Evolutionary conservation across 2,797 vertebrate species (phyloP).

Genomic region (Mus caroli): DNA sequence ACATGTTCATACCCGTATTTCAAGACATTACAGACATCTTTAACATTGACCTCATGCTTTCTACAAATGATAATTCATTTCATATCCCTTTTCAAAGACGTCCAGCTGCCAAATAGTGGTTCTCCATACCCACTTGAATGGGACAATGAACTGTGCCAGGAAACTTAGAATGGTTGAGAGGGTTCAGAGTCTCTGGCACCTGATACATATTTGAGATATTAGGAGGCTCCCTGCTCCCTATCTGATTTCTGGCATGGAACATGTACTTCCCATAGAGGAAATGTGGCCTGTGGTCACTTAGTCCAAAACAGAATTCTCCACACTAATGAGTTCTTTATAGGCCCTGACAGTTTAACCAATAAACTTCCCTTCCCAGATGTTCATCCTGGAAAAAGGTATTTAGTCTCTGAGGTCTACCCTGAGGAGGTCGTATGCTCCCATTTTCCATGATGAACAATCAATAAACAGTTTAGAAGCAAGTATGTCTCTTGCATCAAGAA

Average conservation of each 20-base stretch:
- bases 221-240: not conserved
- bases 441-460: not conserved
- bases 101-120: not conserved
- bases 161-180: not conserved
- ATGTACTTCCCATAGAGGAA: not conserved
- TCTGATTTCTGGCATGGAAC: not conserved
- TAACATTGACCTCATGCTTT: not conserved
- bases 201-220: not conserved
- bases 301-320: not conserved
- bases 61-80: not conserved
- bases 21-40: not conserved
- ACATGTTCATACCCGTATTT: not conserved
- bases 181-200: not conserved
- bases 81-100: not conserved
- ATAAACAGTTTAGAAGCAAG: not conserved
- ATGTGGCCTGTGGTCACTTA: not conserved
- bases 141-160: not conserved
- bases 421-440: not conserved
- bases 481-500: not conserved
- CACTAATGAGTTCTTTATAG: not conserved
- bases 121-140: not conserved
- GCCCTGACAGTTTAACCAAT: not conserved
- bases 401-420: not conserved
- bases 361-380: not conserved
- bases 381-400: not conserved